Conservation (phyloP, 2,888 invertebrate genomes). For the Xestoiulus laeticollis region DNA sequence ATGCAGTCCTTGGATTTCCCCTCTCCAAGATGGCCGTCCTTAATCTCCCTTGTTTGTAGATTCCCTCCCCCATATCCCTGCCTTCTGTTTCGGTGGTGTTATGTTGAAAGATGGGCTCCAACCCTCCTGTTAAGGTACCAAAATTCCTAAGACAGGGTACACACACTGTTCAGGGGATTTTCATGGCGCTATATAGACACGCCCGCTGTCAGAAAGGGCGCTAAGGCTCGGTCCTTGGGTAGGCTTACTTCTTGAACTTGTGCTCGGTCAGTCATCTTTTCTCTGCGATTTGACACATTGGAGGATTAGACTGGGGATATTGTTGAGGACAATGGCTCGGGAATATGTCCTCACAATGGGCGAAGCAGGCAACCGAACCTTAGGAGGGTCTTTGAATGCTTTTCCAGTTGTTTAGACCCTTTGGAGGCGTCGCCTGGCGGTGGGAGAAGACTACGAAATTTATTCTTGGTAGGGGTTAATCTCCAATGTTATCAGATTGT, state of each 20-base stretch:
- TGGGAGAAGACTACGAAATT: background rate
- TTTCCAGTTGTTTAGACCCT: background rate
- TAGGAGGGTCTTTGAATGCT: background rate
- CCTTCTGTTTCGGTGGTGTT: conserved; percentile 25
- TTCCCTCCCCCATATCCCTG: background rate
- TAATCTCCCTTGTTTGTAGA: conserved; percentile 4
- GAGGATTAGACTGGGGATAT: conserved; percentile 2
- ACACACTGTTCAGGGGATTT: background rate
- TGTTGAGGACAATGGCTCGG: conserved; percentile 5
- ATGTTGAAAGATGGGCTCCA: background rate
- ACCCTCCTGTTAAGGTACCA: background rate
- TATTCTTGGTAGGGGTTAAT: background rate
- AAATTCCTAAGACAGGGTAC: background rate
- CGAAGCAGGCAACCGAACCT: conserved; percentile 1
- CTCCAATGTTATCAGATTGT: conserved; percentile 10
- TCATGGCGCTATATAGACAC: background rate
- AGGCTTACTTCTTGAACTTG: conserved; percentile 9
- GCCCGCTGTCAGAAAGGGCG: conserved; percentile 4
- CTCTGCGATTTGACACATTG: conserved; percentile 12
- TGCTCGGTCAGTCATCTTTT: conserved; percentile 24
- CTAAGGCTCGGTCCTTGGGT: background rate
- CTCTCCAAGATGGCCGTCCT: conserved; percentile 1
- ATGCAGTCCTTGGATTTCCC: background rate
- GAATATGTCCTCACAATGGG: conserved; percentile 28
- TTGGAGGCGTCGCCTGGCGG: background rate